These are phyloP conservation scores for Coregonus ussuriensis DNA, from an alignment of 2,797 vertebrate species.

Conservation along the genomic window DNA sequence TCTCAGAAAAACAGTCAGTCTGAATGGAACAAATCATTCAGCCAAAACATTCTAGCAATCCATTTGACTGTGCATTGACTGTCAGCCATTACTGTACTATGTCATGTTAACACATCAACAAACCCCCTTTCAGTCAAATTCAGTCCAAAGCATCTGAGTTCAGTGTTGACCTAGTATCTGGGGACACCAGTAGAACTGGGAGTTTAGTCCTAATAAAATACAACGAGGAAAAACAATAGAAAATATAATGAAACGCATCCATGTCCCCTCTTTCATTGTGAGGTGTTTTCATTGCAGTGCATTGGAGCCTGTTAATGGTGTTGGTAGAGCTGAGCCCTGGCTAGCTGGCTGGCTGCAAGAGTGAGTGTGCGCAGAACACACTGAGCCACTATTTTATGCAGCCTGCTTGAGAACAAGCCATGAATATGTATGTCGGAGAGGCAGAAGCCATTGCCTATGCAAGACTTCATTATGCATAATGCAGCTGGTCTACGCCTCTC, in stretches of 20 bases:
- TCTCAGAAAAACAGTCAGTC: not conserved
- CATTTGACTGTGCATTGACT: not conserved
- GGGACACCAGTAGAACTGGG: not conserved
- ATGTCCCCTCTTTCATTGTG: conserved; percentile 29
- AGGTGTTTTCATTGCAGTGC: conserved; percentile 44
- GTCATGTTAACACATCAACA: not conserved
- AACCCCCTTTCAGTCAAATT: not conserved
- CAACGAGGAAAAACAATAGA: not conserved
- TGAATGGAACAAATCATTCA: not conserved
- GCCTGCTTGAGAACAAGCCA: conserved; percentile 69
- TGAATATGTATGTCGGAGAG: conserved; percentile 78
- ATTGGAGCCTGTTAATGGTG: conserved; percentile 27
- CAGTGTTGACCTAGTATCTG: not conserved
- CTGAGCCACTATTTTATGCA: conserved; percentile 72
- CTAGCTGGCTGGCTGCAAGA: conserved; percentile 51
- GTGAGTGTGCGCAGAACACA: conserved; percentile 26
- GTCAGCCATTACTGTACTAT: not conserved
- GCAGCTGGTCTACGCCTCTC: conserved; percentile 77
- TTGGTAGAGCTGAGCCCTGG: conserved; percentile 46
- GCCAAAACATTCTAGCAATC: not conserved
- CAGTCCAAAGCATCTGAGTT: not conserved
- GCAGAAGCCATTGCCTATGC: conserved; percentile 80
- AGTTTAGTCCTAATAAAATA: not conserved
- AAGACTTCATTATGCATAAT: conserved; percentile 83
- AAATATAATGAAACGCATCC: not conserved